Conservation (phyloP, 2,113 vertebrate genomes). For the Columba livia region DNA sequence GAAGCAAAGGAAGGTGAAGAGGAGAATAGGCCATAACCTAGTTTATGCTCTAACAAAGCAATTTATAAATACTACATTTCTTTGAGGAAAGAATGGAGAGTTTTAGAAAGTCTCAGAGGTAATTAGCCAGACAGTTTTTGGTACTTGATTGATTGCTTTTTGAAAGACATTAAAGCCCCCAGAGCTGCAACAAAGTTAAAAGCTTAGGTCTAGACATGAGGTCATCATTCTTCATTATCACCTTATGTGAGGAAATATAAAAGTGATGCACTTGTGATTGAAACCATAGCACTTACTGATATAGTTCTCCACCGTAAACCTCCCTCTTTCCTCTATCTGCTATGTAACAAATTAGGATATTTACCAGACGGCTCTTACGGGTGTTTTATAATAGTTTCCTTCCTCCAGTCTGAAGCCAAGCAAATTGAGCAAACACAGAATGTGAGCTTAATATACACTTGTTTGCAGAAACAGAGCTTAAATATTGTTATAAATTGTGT, state of each 20-base stretch:
- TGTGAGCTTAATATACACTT: background rate
- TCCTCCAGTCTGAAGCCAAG: background rate
- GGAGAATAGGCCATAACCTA: background rate
- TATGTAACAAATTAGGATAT: conserved; percentile 15
- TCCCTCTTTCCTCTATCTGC: background rate
- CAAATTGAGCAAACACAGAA: background rate
- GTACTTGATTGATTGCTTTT: conserved; percentile 63
- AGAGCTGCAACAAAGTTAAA: conserved; percentile 68
- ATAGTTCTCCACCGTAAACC: background rate
- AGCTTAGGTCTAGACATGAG: conserved; percentile 72
- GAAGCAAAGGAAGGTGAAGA: background rate
- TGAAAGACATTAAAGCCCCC: conserved; percentile 53
- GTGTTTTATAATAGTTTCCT: background rate
- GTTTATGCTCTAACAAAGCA: background rate
- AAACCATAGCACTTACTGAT: conserved; percentile 53
- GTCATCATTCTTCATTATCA: conserved; percentile 72
- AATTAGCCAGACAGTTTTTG: conserved; percentile 54
- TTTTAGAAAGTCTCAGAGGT: conserved; percentile 49
- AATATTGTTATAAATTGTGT: background rate
- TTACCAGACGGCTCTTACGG: background rate
- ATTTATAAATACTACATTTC: conserved; percentile 55
- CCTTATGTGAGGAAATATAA: conserved; percentile 49
- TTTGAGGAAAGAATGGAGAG: conserved; percentile 10
- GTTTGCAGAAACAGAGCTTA: background rate
- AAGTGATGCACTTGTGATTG: conserved; percentile 41